These are phyloP conservation scores for Pristionchus fissidentatus DNA, from an alignment of 2,888 invertebrate species.

Conservation along the genomic window DNA sequence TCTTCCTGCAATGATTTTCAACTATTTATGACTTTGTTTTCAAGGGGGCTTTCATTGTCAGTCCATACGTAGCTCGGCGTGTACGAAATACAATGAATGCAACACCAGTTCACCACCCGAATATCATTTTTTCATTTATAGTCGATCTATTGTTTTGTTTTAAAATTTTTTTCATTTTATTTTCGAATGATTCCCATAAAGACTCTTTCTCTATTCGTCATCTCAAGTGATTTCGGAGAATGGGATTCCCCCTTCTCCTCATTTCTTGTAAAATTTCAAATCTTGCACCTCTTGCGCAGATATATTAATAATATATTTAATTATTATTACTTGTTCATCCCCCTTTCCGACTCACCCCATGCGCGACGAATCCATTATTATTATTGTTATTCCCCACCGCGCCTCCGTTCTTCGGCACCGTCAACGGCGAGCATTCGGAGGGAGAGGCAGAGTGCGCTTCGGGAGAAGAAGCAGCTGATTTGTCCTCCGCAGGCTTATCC, in stretches of 20 bases:
- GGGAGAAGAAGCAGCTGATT: not conserved
- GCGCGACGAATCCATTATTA: not conserved
- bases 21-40: no score
- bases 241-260: no score
- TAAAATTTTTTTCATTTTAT: not conserved
- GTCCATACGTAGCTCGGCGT: no score
- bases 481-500: conserved; percentile 25
- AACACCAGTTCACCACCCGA: no score
- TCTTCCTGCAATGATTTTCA: conserved; percentile 18
- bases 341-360: conserved; percentile 19
- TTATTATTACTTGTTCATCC: not conserved
- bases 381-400: not conserved
- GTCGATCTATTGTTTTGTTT: not conserved
- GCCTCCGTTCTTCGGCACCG: conserved; percentile 28
- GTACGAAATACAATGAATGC: no score
- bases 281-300: no score
- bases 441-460: not conserved
- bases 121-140: not conserved
- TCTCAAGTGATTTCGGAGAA: no score
- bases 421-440: conserved; percentile 40
- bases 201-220: no score
- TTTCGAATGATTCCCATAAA: no score
- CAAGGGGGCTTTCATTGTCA: no score
- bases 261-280: no score
- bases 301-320: no score